Base-by-base conservation (phyloP, 1,140 invertebrate species). In the Papilio helenus region DNA sequence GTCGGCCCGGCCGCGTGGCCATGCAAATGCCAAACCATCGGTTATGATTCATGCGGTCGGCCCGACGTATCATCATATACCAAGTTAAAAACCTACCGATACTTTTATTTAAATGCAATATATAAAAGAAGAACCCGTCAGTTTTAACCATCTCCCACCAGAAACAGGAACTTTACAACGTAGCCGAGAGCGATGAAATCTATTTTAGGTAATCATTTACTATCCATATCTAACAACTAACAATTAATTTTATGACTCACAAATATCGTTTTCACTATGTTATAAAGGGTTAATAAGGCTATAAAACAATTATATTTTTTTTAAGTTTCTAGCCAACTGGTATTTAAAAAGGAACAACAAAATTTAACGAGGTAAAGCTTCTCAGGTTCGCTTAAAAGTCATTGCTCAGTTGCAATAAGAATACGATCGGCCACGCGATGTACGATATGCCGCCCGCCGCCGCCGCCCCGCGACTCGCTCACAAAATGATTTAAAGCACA, bases 1-100 rank as follows among this genome's bases (percentile, higher is more conserved):
- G 87, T 84, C 80, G 84, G 77, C 81, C 83, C 80, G 82, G 81
- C 65, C 77, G 81, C 86, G 81, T 85, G 83, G 81, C 85, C 86
- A 88, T 90, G 90, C 85, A 89, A 90, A 90, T 89, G 88, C 85
- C 87, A 87, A 86, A 89, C 88, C 82, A 77, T 80, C 83, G 82
- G 81, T 82, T 84, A 86, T 90, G 89, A 91, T 85, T 91, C 90
- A 92, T 87, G 84, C 87, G 83, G 83, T 58, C 68, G 46, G 80
- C 74, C 79, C 81, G 83, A 81, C 79, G 83, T 81, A 85, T 87
- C 82, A 83, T 85, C 82, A 81, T 78, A 83, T 46, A 44, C 72
- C 9, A 73, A 44, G n/a, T 49, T 44, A 44, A 73, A 73, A 73
- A 42, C 20, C 34, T 72, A 81, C 77, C 76, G 61, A 34, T 79